These are phyloP conservation scores for Subanguina moxae DNA, from an alignment of 1,140 invertebrate species.

Conservation along the genomic window DNA sequence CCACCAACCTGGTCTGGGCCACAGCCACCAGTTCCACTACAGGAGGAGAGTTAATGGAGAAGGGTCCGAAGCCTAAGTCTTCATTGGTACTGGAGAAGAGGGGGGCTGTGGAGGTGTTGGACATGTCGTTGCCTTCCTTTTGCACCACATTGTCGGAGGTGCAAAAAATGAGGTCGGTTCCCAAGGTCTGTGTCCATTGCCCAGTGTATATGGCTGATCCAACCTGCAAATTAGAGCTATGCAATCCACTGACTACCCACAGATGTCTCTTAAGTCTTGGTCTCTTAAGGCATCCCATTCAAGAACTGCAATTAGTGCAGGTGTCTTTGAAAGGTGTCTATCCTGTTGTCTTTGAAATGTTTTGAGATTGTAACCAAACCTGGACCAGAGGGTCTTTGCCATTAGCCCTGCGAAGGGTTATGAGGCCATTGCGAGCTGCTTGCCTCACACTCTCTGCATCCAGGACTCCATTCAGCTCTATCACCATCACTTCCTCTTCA, in stretches of 20 bases:
- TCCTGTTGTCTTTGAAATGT: too few species aligned
- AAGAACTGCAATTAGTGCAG: too few species aligned
- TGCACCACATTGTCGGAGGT: not conserved
- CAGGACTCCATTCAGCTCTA: slow-evolving; percentile 26
- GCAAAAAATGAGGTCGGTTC: slow-evolving; percentile 5
- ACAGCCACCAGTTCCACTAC: not conserved
- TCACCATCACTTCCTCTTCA: slow-evolving; percentile 27
- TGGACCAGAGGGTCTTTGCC: slow-evolving; percentile 20
- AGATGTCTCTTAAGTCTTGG: too few species aligned
- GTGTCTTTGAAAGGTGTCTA: too few species aligned
- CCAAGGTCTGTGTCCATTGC: slow-evolving; percentile 23
- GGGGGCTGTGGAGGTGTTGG: not conserved
- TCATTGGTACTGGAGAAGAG: not conserved
- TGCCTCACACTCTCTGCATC: slow-evolving; percentile 22
- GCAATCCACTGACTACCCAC: not conserved
- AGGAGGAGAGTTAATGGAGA: not conserved
- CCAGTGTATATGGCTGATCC: slow-evolving; percentile 24
- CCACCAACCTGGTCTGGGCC: slow-evolving; percentile 2
- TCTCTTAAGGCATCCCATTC: too few species aligned
- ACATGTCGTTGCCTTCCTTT: not conserved
- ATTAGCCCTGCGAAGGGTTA: slow-evolving; percentile 24
- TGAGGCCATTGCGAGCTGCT: slow-evolving; percentile 15
- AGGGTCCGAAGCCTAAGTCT: not conserved
- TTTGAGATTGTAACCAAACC: slow-evolving; percentile 5
- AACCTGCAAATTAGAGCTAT: slow-evolving; percentile 2